These are phyloP conservation scores for Aulostomus chinensis DNA, from an alignment of 2,797 vertebrate genomes.

Conservation along the genomic window DNA sequence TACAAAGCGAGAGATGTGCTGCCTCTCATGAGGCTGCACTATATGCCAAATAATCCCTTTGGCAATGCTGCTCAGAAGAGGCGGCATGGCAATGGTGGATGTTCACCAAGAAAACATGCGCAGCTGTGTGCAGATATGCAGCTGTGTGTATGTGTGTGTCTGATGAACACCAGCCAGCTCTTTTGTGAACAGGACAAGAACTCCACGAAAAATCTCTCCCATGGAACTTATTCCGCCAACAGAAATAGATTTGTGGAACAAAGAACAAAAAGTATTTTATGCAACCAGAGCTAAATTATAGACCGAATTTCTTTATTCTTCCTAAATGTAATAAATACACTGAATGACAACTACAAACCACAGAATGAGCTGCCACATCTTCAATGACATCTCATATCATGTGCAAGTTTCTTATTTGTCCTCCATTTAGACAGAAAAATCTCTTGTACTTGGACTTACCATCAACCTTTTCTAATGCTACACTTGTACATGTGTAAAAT, in stretches of 20 bases:
- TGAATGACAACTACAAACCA: slow-evolving; percentile 7
- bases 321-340: slow-evolving; percentile 18
- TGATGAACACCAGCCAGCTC: slow-evolving; percentile 68
- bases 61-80: slow-evolving; percentile 55
- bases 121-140: slow-evolving; percentile 59
- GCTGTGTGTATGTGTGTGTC: slow-evolving; percentile 40
- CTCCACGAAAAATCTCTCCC: slow-evolving; percentile 29
- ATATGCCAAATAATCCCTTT: slow-evolving; percentile 63
- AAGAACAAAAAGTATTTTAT: slow-evolving; percentile 27
- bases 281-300: slow-evolving; percentile 11
- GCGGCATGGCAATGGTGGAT: slow-evolving; percentile 53
- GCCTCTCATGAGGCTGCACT: slow-evolving; percentile 49
- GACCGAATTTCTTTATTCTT: slow-evolving; percentile 4
- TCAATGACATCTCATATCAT: slow-evolving; percentile 1
- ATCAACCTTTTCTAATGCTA: neutral
- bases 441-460: too few species aligned
- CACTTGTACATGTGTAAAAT: too few species aligned
- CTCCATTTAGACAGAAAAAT: neutral
- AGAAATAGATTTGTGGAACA: slow-evolving; percentile 13
- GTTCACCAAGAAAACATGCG: slow-evolving; percentile 79
- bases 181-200: slow-evolving; percentile 65
- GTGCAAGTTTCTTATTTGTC: neutral
- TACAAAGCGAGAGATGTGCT: slow-evolving; percentile 53
- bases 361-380: neutral
- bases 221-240: slow-evolving; percentile 14